Evolutionary conservation across 2,888 invertebrate genomes (phyloP).

Genomic region (Elmis aenea): DNA sequence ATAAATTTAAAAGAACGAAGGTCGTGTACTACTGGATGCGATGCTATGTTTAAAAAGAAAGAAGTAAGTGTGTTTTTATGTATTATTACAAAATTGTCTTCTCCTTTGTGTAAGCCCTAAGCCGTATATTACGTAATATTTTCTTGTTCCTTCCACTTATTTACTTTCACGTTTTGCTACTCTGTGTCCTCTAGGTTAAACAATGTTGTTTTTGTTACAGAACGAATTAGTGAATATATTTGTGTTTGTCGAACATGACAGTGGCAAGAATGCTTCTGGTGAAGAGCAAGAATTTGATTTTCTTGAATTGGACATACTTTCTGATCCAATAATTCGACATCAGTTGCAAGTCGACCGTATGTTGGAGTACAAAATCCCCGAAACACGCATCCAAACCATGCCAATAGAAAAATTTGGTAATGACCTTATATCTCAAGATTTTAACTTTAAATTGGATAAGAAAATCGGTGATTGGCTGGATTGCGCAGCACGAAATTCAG

Average conservation of each 20-base stretch:
- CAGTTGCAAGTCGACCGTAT: slow-evolving; percentile 38
- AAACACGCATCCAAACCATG: slow-evolving; percentile 41
- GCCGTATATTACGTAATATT: too few species aligned
- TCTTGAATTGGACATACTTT: slow-evolving; percentile 35
- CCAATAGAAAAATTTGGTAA: slow-evolving; percentile 31
- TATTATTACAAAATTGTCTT: slow-evolving; percentile 1
- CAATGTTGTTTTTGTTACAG: slow-evolving; percentile 8
- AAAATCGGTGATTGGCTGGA: too few species aligned
- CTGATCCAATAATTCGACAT: slow-evolving; percentile 39
- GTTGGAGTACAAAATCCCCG: slow-evolving; percentile 41
- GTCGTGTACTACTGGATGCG: slow-evolving; percentile 33
- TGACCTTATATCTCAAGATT: background rate
- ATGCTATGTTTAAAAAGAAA: slow-evolving; percentile 32
- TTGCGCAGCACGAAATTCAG: too few species aligned
- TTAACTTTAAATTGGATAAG: too few species aligned
- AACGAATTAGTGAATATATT: slow-evolving; percentile 4
- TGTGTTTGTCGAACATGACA: slow-evolving; percentile 7
- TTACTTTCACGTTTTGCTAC: too few species aligned
- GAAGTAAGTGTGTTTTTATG: slow-evolving; percentile 20
- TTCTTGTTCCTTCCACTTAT: slow-evolving; percentile 1
- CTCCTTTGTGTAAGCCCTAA: too few species aligned
- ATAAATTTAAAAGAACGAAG: slow-evolving; percentile 22
- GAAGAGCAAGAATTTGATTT: slow-evolving; percentile 35
- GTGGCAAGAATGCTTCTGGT: background rate
- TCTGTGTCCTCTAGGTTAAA: too few species aligned